These are phyloP conservation scores for Mesocentrotus franciscanus DNA, from an alignment of 53 echinoderm and acorn worm species.

Conservation along the genomic window DNA sequence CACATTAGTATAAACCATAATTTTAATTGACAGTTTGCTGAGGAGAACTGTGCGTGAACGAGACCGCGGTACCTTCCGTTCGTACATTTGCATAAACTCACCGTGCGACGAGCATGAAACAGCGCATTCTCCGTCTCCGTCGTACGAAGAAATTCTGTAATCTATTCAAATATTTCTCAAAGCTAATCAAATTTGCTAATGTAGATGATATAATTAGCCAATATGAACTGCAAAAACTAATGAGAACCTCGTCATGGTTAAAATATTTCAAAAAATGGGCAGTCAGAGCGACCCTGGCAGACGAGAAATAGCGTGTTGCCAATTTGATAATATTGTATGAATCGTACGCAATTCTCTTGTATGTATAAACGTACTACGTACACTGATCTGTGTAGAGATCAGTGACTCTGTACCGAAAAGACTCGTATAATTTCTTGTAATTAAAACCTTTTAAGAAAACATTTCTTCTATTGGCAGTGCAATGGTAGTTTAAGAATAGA, in stretches of 20 bases:
- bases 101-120: neutral
- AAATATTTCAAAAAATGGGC: neutral
- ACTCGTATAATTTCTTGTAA: too few species aligned
- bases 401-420: too few species aligned
- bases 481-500: too few species aligned
- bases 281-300: too few species aligned
- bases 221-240: neutral
- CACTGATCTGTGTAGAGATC: too few species aligned
- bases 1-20: neutral
- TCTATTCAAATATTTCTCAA: neutral
- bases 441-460: too few species aligned
- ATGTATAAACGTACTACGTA: too few species aligned
- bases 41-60: neutral
- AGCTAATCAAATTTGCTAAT: neutral
- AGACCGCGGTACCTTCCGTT: neutral
- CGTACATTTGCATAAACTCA: neutral
- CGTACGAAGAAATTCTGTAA: neutral
- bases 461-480: too few species aligned
- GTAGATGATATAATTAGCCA: neutral
- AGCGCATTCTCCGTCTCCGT: neutral
- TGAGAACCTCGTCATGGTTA: neutral
- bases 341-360: too few species aligned
- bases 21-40: neutral
- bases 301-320: too few species aligned
- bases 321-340: too few species aligned